phyloP scores from a whole-genome alignment of 2,888 invertebrate species.

The Exephanes ischioxanthus region DNA sequence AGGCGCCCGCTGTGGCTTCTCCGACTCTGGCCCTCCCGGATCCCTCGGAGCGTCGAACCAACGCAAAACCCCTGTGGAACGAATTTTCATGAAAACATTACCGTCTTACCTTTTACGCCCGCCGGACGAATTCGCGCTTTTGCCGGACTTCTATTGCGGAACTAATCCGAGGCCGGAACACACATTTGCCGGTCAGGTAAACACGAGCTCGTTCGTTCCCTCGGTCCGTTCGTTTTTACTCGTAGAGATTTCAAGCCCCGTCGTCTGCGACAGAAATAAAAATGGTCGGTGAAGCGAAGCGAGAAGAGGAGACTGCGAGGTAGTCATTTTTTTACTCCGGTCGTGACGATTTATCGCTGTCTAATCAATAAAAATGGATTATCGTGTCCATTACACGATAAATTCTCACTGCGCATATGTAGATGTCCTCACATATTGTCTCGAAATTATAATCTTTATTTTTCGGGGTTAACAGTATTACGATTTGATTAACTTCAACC shows the following conservation, averaged over 20 bases:
- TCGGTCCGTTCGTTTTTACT: not conserved
- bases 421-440: too few species aligned
- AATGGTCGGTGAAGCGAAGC: not conserved
- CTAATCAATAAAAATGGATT: too few species aligned
- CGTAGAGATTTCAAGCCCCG: not conserved
- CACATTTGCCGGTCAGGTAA: slow-evolving; percentile 64
- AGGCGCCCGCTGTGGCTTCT: slow-evolving; percentile 62
- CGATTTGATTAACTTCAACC: too few species aligned
- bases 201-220: slow-evolving; percentile 27
- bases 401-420: too few species aligned
- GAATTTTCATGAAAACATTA: slow-evolving; percentile 68
- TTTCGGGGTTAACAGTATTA: too few species aligned
- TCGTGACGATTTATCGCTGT: too few species aligned
- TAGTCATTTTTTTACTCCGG: too few species aligned
- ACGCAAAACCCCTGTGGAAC: slow-evolving; percentile 60
- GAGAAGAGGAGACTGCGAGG: not conserved
- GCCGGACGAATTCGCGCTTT: slow-evolving; percentile 52
- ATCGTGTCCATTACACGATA: too few species aligned
- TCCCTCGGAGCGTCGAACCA: slow-evolving; percentile 22
- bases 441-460: too few species aligned
- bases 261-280: not conserved
- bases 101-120: slow-evolving; percentile 37
- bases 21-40: not conserved
- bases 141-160: slow-evolving; percentile 58
- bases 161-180: slow-evolving; percentile 69